Base-by-base conservation (phyloP, 2,113 vertebrate species). In the Anguilla japonica region DNA sequence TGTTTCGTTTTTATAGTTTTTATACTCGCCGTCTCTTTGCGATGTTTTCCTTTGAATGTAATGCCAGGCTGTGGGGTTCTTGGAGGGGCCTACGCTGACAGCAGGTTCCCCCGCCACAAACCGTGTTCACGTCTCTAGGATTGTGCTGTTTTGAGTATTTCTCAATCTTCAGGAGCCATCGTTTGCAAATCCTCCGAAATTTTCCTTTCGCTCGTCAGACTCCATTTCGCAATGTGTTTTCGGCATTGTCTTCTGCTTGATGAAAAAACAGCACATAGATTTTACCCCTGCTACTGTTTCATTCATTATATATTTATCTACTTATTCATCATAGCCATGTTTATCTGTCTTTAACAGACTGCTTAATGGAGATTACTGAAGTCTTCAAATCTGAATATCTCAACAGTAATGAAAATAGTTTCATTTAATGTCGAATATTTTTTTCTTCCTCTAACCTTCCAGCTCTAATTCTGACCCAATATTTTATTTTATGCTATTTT, bases 301-400 rank as follows among this genome's bases (percentile, higher is more conserved):
- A 87, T 85, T 89, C 83, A 60, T 78, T 86, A 46, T 89, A 46
- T 86, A 84, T 46, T 83, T 83, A 84, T 89, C 81, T 87, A 57
- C 56, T 88, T 79, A 86, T 88, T 87, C 20, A 89, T 90, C 80
- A 86, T 86, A 63, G 63, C 56, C 86, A 82, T 90, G 86, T 89
- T 90, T 89, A 90, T 90, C 87, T 89, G 89, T 79, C 88, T 87
- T 86, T 88, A 89, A 86, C 88, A 86, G 84, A 89, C 83, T 87
- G 82, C 88, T 87, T 89, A 86, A 83, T 87, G 84, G 81, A 86
- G 84, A 90, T 89, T 34, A 89, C 79, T 81, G 50, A 86, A 81
- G 81, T 85, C 84, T 84, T 40, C 82, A 86, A 86, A 56, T 80
- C 15, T 14, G 84, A 87, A 87, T 84, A 81, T 82, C 81, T 82